phyloP scores from a whole-genome alignment of 2,797 vertebrate species.

The Pseudomugil tenellus region DNA sequence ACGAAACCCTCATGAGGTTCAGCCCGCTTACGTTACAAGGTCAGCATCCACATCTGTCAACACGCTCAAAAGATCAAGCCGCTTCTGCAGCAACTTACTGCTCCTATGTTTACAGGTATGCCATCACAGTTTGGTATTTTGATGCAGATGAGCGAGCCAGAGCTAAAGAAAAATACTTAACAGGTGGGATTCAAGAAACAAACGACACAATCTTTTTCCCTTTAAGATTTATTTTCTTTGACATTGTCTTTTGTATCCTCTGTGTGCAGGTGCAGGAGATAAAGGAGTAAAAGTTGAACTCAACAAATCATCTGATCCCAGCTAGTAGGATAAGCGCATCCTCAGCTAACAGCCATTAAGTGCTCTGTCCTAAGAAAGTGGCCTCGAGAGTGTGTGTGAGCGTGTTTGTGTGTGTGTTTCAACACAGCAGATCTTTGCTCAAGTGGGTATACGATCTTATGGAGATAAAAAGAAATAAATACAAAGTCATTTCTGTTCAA shows the following conservation, averaged over 20 bases:
- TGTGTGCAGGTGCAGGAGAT: constrained; percentile 78
- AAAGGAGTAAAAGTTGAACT: constrained; percentile 94
- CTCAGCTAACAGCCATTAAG: constrained; percentile 78
- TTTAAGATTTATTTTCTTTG: background rate
- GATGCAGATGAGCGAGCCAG: constrained; percentile 96
- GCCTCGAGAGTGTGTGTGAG: constrained; percentile 52
- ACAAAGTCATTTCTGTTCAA: constrained; percentile 47
- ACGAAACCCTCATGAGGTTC: constrained; percentile 98
- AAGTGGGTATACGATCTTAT: constrained; percentile 34
- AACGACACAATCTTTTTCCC: background rate
- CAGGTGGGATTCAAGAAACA: constrained; percentile 80
- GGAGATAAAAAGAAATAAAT: constrained; percentile 31
- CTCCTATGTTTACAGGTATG: constrained; percentile 87
- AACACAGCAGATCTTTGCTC: constrained; percentile 32
- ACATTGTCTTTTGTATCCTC: constrained; percentile 21
- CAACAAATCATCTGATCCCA: constrained; percentile 88
- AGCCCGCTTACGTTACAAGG: constrained; percentile 95
- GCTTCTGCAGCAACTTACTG: constrained; percentile 1
- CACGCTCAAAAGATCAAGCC: background rate
- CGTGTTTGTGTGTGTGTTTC: constrained; percentile 36
- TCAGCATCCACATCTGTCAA: constrained; percentile 56
- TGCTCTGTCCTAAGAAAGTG: constrained; percentile 82
- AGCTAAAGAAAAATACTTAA: constrained; percentile 98
- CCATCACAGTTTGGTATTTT: constrained; percentile 99
- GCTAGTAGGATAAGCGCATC: constrained; percentile 83